Evolutionary conservation across 2,797 vertebrate genomes (phyloP), one percentile per base, ranked within the genome.

Genomic region (Melanotaenia trifasciata): DNA sequence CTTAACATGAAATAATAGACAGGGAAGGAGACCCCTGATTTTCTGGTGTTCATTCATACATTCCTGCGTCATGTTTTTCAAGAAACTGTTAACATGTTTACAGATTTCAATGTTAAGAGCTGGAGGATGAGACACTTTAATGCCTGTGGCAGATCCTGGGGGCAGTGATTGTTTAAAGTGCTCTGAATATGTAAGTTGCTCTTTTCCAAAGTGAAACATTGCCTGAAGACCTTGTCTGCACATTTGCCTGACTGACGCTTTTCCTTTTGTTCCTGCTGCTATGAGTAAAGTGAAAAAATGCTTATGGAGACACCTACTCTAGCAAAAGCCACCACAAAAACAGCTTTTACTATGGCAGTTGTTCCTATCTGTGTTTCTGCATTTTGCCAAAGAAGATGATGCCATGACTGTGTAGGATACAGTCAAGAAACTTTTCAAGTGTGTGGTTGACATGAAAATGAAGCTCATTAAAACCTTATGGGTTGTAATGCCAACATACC

Each of bases 121-220:
- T 50, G 45, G 56, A 73, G 64, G 60, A 74, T 76, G 43, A 75
- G 70, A 75, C 69, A 69, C 63, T 59, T 75, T 26, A 68, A 72
- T 47, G 88, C 85, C 69, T 32, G 1, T 58, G 82, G 87, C 73
- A 7, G 64, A 76, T 83, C 86, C 87, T 80, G 64, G 70, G 78
- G 89, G 77, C 80, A 78, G 65, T 3, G 43, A 74, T 68, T 78
- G 83, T 84, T 80, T 76, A 77, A 80, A 84, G 65, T 64, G 64
- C 75, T 84, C 71, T 81, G 81, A 78, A 87, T 85, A 87, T 78
- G 64, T 69, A 71, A 83, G 67, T 56, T 50, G 64, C 56, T 82
- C 57, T 75, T 80, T 84, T 76, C 71, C 66, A 58, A 80, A 74
- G 64, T 65, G 45, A 86, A 86, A 78, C 1, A 9, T 74, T 71